phyloP scores from a whole-genome alignment of 2,888 invertebrate species.

The Archips crataeganus region DNA sequence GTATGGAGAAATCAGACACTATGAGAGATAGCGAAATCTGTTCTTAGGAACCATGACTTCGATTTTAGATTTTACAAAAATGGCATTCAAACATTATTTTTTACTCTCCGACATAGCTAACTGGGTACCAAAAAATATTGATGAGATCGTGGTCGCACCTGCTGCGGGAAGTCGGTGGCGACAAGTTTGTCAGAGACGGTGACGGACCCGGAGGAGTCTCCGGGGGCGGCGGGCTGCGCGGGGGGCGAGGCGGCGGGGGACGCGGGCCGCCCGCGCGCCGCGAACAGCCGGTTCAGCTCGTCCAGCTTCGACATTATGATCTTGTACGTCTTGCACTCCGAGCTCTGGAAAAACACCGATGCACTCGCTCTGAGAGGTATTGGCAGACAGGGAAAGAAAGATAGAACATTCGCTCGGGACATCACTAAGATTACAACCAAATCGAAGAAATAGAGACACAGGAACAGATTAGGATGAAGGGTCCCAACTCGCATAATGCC shows the following conservation, averaged over 20 bases:
- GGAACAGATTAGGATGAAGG: too few relatives aligned
- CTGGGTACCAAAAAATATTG: not conserved
- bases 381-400: too few relatives aligned
- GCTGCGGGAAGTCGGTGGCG: slow-evolving; percentile 55
- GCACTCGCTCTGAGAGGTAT: not conserved
- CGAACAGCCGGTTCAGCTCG: slow-evolving; percentile 67
- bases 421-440: too few relatives aligned
- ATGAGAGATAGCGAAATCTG: too few relatives aligned
- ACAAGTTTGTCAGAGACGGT: slow-evolving; percentile 69
- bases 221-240: slow-evolving; percentile 26
- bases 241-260: slow-evolving; percentile 28
- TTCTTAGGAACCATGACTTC: too few relatives aligned
- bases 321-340: slow-evolving; percentile 77
- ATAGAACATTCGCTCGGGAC: too few relatives aligned
- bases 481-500: too few relatives aligned
- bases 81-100: too few relatives aligned
- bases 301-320: slow-evolving; percentile 77
- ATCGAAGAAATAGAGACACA: too few relatives aligned
- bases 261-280: slow-evolving; percentile 44
- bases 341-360: slow-evolving; percentile 52
- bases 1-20: not conserved
- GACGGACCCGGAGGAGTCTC: slow-evolving; percentile 52
- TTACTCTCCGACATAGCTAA: too few relatives aligned
- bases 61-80: too few relatives aligned
- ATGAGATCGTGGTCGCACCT: not conserved